These are phyloP conservation scores for Pica pica DNA, from an alignment of 2,113 vertebrate genomes.

Conservation along the genomic window DNA sequence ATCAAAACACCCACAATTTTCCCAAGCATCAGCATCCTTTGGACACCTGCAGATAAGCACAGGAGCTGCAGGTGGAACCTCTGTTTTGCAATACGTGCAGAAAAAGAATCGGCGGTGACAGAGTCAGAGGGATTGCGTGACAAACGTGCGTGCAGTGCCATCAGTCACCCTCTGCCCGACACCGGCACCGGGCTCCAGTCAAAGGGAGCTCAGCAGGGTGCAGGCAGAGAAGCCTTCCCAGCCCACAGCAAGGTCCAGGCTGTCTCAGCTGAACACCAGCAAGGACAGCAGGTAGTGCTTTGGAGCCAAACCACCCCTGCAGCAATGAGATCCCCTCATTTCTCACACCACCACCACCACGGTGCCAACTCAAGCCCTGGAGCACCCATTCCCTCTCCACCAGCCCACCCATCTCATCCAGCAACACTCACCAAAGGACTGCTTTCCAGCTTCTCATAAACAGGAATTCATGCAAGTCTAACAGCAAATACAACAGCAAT, in stretches of 20 bases:
- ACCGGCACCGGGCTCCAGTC: accelerated
- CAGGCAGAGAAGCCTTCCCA: background rate
- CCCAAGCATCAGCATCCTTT: background rate
- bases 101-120: accelerated
- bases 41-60: background rate
- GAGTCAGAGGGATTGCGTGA: background rate
- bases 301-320: background rate
- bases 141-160: accelerated
- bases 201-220: background rate
- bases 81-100: accelerated
- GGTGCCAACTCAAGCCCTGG: accelerated
- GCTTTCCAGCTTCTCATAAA: background rate
- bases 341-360: accelerated
- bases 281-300: background rate
- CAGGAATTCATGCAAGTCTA: background rate
- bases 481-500: background rate
- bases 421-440: background rate
- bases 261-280: background rate
- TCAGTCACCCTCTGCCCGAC: background rate
- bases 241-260: background rate
- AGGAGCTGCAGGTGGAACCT: background rate
- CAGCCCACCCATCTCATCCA: background rate
- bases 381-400: background rate
- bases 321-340: accelerated
- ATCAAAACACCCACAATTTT: background rate